Evolutionary conservation across 2,888 invertebrate species (phyloP), one percentile per base, ranked within the genome.

Genomic region (Cancer borealis): DNA sequence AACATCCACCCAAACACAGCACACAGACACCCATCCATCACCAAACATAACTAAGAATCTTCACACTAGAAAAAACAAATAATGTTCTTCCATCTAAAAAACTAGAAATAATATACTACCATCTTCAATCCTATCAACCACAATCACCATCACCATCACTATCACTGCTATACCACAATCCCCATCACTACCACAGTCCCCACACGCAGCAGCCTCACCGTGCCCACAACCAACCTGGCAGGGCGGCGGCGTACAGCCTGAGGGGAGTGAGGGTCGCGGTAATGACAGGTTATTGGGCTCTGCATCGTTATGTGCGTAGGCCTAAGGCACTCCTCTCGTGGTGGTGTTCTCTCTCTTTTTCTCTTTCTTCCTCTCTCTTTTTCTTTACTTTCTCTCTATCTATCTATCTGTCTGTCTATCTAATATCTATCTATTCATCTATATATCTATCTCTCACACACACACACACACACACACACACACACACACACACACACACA

Each of bases 241-340:
- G 30, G 39, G 84, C 39, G 84, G 84, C 10, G 39, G 84, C 12
- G 26, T n/a, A 39, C 6, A 39, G 84, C 45, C 79, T 14, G 54
- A 88, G 73, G 84, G 93, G 87, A n/a, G 87, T 54, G 88, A 17
- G 87, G 54, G 79, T 79, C 84, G 39, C 88, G 84, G 84, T 93
- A 93, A 93, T 93, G 91, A 93, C 91, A 91, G 93, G 93, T 90
- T 93, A 93, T 73, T 45, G 39, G 39, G 14, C 93, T 88, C 92
- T 93, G 88, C 92, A 88, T 92, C 91, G 88, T 92, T 92, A 88
- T 88, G 46, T 30, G 12, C 12, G 88, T 46, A 88, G 88, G 73
- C 92, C 91, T 92, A 79, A 47, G 47, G 66, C 66, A 66, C 87
- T 92, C 88, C 14, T 49, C 26, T 73, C 21, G 73, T 49, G 8